These are phyloP conservation scores for Heteromyza rotundicornis DNA, from an alignment of 2,888 invertebrate genomes.

Conservation along the genomic window DNA sequence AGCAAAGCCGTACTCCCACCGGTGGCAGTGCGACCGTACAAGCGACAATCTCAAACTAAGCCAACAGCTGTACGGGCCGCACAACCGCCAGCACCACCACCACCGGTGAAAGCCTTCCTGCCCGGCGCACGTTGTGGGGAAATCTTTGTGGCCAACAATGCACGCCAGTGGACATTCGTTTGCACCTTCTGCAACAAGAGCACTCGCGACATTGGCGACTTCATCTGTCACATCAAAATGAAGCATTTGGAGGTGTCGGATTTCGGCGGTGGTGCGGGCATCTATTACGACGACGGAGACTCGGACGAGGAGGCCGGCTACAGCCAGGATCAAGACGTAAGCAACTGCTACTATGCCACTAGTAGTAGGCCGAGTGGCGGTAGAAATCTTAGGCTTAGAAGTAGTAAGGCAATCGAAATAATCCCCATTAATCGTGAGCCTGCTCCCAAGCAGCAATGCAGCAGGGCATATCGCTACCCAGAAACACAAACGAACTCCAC, in stretches of 20 bases:
- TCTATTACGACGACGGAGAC: slow-evolving; percentile 22
- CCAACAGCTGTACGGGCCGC: not conserved
- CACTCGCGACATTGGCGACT: slow-evolving; percentile 43
- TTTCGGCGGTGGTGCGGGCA: not conserved
- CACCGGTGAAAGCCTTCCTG: not conserved
- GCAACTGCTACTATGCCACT: slow-evolving; percentile 15
- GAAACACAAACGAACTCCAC: not conserved
- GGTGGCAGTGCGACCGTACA: not conserved
- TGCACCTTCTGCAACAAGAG: slow-evolving; percentile 46
- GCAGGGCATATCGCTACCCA: too few relatives aligned
- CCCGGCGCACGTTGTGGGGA: slow-evolving; percentile 40
- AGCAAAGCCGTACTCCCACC: too few relatives aligned
- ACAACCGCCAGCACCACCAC: not conserved
- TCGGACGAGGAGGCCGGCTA: slow-evolving; percentile 20
- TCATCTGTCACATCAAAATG: slow-evolving; percentile 42
- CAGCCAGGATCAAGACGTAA: slow-evolving; percentile 39
- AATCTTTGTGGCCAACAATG: slow-evolving; percentile 44
- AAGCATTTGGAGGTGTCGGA: slow-evolving; percentile 35
- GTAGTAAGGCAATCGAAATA: slow-evolving; percentile 22
- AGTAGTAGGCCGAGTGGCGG: not conserved
- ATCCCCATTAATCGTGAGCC: slow-evolving; percentile 17
- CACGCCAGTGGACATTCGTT: slow-evolving; percentile 45
- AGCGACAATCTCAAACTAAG: not conserved
- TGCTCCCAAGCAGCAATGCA: not conserved
- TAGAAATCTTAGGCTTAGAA: not conserved